A percentile compares a stretch with the other conserved stretches of the same genome.
Evolutionary conservation across 2,888 invertebrate species (phyloP).

Genomic region (Nomada hirtipes): DNA sequence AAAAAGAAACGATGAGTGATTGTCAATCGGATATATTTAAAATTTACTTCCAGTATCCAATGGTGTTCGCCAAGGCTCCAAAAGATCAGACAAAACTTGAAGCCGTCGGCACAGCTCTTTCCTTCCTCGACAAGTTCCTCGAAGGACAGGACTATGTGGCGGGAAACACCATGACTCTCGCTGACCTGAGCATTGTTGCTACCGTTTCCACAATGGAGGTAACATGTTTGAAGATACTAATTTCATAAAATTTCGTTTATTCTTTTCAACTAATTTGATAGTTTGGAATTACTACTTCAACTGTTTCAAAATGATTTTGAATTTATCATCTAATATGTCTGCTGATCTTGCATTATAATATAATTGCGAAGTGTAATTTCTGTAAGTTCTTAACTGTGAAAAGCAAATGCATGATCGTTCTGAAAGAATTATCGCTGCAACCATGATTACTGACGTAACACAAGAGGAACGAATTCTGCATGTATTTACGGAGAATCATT

Average conservation of each 20-base stretch:
- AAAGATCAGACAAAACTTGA: slow-evolving; percentile 88
- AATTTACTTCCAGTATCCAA: slow-evolving; percentile 80
- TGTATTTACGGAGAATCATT: neutral
- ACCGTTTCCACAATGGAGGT: slow-evolving; percentile 90
- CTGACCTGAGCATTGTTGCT: slow-evolving; percentile 90
- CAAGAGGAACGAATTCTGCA: neutral
- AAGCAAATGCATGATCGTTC: neutral
- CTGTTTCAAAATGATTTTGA: no score
- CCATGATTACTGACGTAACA: neutral
- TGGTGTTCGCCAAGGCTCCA: slow-evolving; percentile 82
- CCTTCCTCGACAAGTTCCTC: slow-evolving; percentile 90
- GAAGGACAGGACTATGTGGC: slow-evolving; percentile 90
- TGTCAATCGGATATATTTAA: neutral
- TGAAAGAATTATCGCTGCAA: neutral
- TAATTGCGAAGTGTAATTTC: no score
- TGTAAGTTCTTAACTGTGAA: neutral
- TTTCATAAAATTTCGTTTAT: neutral
- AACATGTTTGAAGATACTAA: neutral
- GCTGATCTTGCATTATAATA: no score
- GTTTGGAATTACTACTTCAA: neutral
- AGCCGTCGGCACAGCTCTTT: slow-evolving; percentile 89
- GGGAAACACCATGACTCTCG: slow-evolving; percentile 90
- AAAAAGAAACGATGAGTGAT: no score
- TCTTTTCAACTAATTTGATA: neutral
- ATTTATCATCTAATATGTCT: no score